These are phyloP conservation scores for Lepus europaeus DNA, from an alignment of 2,113 vertebrate genomes.

Conservation along the genomic window DNA sequence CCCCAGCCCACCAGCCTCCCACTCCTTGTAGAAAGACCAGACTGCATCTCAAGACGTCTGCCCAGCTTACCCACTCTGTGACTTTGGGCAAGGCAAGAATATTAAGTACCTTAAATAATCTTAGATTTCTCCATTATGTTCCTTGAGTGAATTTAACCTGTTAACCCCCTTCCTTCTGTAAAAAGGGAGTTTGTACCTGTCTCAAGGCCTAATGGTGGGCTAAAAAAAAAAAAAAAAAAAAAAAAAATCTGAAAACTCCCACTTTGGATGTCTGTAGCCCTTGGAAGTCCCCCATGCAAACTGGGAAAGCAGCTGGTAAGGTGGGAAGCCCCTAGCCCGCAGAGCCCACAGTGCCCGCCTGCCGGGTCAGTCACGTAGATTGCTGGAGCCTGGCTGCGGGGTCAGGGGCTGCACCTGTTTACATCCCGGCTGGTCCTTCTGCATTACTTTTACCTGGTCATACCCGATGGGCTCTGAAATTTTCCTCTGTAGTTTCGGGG, in stretches of 20 bases:
- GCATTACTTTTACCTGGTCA: no score
- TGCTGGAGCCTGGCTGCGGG: neutral
- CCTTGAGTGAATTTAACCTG: neutral
- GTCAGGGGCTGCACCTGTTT: neutral
- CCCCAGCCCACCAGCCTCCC: neutral
- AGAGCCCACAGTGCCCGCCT: fast-evolving
- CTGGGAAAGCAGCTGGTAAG: neutral
- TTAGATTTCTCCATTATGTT: neutral
- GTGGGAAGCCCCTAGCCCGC: neutral
- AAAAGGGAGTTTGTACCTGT: neutral
- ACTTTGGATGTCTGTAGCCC: neutral
- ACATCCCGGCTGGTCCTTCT: no score
- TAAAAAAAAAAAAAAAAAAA: neutral
- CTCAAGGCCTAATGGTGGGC: neutral
- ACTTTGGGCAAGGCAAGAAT: neutral
- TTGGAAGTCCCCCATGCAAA: neutral
- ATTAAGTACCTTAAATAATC: neutral
- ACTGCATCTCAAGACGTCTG: no score
- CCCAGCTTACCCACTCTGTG: neutral
- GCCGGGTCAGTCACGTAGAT: neutral
- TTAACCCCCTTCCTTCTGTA: neutral
- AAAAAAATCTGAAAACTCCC: neutral
- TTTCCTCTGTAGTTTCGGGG: neutral
- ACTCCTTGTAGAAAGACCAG: neutral
- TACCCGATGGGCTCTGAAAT: neutral